Conservation (phyloP, 1,140 invertebrate genomes). For the Plectrocnemia conspersa region DNA sequence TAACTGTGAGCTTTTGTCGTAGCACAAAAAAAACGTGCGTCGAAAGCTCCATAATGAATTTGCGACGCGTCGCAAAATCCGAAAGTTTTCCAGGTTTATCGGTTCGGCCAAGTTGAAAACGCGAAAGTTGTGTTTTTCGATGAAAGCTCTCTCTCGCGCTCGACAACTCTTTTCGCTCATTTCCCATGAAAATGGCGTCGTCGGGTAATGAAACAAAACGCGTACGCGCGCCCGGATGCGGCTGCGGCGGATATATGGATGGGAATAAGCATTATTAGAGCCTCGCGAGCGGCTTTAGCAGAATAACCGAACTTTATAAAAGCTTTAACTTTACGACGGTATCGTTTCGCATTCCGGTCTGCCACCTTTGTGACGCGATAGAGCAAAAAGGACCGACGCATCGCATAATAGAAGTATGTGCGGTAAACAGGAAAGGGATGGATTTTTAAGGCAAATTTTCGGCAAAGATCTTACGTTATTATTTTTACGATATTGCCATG, state of each 20-base stretch:
- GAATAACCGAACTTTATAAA: conserved; percentile 19
- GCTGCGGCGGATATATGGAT: conserved; percentile 23
- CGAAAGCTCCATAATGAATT: no score
- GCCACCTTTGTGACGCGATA: conserved; percentile 29
- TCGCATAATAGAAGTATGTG: conserved; percentile 32
- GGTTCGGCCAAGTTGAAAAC: no score
- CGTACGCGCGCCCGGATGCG: conserved; percentile 13
- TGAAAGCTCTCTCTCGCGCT: no score
- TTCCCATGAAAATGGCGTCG: conserved; percentile 15
- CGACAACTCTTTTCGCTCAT: conserved; percentile 33
- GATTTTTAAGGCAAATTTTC: no score
- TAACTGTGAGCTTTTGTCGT: no score
- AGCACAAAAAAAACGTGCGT: no score
- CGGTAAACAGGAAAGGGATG: conserved; percentile 30
- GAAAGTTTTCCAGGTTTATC: no score
- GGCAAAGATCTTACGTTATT: no score
- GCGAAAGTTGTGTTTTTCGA: no score
- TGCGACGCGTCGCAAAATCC: no score
- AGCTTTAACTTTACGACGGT: conserved; percentile 23
- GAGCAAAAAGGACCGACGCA: conserved; percentile 21
- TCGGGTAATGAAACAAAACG: conserved; percentile 25
- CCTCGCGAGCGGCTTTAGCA: conserved; percentile 19
- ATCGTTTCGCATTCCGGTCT: conserved; percentile 27
- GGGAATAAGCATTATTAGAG: conserved; percentile 20
- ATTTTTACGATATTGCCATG: no score